Evolutionary conservation across 1,140 invertebrate genomes (phyloP), one percentile per base, ranked within the genome.

Genomic region (Zaprionus taronus): DNA sequence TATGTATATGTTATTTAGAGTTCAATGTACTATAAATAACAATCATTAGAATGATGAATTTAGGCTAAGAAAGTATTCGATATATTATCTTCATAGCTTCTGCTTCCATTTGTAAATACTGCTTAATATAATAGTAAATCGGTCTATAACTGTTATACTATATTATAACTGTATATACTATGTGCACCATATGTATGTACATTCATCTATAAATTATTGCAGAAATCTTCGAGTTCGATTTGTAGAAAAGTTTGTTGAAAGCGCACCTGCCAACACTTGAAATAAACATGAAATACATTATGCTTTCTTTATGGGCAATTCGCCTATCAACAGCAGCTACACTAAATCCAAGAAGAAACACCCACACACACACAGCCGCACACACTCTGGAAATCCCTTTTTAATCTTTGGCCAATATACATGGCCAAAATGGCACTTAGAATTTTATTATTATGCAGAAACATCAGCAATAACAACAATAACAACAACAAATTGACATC

Each of bases 341-440:
- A 26, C 64, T 12, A 66, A 47, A 62, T 24, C 47, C 26, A 36
- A 24, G 22, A 20, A 47, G 34, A 41, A 36, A n/a, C 49, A 53
- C 28, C 26, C n/a, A 17, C 17, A 17, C 38, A 41, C 63, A 60
- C 47, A 69, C 57, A 65, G 60, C 31, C 70, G 36, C 36, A 11
- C 36, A 41, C 38, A 63, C 47, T 34, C n/a, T 22, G 20, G 61
- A 76, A 87, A 85, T 81, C 76, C 87, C 67, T 82, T 74, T 91
- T 89, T 91, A 91, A 89, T 91, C 89, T 87, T 85, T 60, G 83
- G 66, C 81, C 69, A 76, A 89, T 80, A 81, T 76, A 74, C 63
- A 76, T 67, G 51, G 79, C 78, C 89, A 72, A 89, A 91, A 84
- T 81, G 82, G 80, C 72, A 80, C 83, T 91, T 91, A 63, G 74